Conservation (phyloP, 2,797 vertebrate species). For the Simalia tracyae region DNA sequence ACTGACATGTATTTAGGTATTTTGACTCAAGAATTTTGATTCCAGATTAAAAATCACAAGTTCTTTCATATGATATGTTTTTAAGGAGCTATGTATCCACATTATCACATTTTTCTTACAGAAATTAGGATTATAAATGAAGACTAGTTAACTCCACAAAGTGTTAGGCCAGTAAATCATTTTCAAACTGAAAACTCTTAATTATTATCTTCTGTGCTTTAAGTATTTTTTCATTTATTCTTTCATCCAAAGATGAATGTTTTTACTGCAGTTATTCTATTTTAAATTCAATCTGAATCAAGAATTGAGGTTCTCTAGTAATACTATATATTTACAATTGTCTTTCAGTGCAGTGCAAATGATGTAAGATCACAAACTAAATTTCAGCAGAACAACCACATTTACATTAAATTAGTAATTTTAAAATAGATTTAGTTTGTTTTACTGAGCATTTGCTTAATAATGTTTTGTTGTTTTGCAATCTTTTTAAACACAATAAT, state of each 20-base stretch:
- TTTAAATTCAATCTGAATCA: conserved; percentile 62
- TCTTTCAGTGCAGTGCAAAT: conserved; percentile 80
- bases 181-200: neutral
- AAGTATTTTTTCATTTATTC: conserved; percentile 21
- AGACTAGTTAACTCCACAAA: neutral
- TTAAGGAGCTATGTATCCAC: neutral
- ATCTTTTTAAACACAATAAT: conserved; percentile 84
- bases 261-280: conserved; percentile 62
- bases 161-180: neutral
- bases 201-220: conserved; percentile 24
- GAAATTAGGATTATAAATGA: neutral
- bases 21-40: neutral
- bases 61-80: neutral
- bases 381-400: conserved; percentile 80
- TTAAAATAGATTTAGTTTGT: conserved; percentile 83
- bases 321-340: conserved; percentile 78
- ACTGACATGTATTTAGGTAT: neutral
- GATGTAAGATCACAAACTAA: conserved; percentile 82
- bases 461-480: conserved; percentile 81
- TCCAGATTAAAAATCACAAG: neutral
- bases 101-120: neutral
- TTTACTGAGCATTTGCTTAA: conserved; percentile 87
- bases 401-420: conserved; percentile 86
- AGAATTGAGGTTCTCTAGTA: conserved; percentile 69
- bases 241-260: conserved; percentile 57